Percentiles rank a stretch among this genome's conserved stretches.
Conservation (phyloP, 2,888 invertebrate genomes). For the Elgonia sp. region DNA sequence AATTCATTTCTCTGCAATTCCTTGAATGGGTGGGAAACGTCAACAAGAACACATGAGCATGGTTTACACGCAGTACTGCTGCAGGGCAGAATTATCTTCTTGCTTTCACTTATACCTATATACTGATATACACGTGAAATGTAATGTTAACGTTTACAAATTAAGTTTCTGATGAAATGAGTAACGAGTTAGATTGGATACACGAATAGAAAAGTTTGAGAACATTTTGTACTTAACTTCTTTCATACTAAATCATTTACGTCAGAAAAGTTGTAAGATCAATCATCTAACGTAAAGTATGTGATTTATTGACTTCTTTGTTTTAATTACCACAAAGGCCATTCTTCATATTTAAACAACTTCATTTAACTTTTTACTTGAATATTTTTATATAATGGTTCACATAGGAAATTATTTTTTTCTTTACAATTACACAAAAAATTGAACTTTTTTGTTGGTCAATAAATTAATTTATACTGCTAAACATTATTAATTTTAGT, state of each 20-base stretch:
- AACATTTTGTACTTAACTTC: slow-evolving; percentile 17
- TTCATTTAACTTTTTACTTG: too few relatives aligned
- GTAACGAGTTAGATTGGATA: slow-evolving; percentile 11
- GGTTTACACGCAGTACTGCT: slow-evolving; percentile 28
- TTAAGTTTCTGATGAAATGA: slow-evolving; percentile 22
- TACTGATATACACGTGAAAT: slow-evolving; percentile 30
- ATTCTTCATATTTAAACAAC: too few relatives aligned
- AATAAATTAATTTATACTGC: too few relatives aligned
- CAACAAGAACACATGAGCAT: slow-evolving; percentile 45
- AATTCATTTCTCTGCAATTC: slow-evolving; percentile 46
- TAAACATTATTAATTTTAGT: too few relatives aligned
- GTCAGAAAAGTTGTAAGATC: slow-evolving; percentile 2
- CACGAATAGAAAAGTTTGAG: slow-evolving; percentile 9
- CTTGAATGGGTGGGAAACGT: slow-evolving; percentile 44
- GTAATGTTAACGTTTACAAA: slow-evolving; percentile 28
- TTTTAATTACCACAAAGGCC: too few relatives aligned
- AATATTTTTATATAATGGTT: too few relatives aligned
- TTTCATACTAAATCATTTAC: background rate
- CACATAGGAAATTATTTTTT: too few relatives aligned
- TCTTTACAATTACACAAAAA: too few relatives aligned
- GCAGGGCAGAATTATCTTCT: slow-evolving; percentile 55
- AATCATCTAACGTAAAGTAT: background rate
- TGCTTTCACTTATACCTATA: slow-evolving; percentile 65
- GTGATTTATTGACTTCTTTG: too few relatives aligned
- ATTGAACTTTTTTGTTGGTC: too few relatives aligned